Base-by-base conservation (phyloP, 1,140 invertebrate genomes). In the Tetramorium parvispinum region DNA sequence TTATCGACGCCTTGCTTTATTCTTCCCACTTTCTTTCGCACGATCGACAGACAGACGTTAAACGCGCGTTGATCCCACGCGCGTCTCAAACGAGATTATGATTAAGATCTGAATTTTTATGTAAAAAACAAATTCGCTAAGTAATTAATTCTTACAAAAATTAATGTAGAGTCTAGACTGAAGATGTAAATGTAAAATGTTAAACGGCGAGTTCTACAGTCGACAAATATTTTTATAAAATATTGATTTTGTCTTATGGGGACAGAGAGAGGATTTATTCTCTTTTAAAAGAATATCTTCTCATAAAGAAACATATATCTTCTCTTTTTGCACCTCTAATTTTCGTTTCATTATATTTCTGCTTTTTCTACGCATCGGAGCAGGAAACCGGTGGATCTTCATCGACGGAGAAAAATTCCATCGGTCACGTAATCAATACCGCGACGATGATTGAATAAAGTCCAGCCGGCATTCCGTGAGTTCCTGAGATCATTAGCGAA, bases 351-450 rank as follows among this genome's bases (percentile, higher is more conserved):
- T 77, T 46, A 53, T 21, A 27, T 27, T 63, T 77, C 16, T 5
- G 3, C 57, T 75, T 73, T 73, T 16, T 43, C 13, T 49, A 13
- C 7, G 40, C 8, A 11, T 71, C 16, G 63, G 4, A 21, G 37
- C n/a, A 24, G 21, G 11, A 85, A 88, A 77, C 18, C 79, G 78
- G 49, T 63, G 77, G 86, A 85, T 92, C 89, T 77, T 89, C 87
- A 91, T 88, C 85, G 51, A 57, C 70, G 59, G 70, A 86, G 55
- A 63, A 87, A 32, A 89, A 89, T 88, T 68, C 61, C 82, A 88
- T 57, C 8, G 53, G 40, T 65, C 43, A 24, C 55, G 27, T 70
- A 87, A 76, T 81, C 87, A 76, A 89, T 86, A 89, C 65, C 53
- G 76, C 27, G 51, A 79, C 63, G 68, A 79, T 77, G 75, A 88